Percentiles rank a stretch among this genome's conserved stretches.
These are phyloP conservation scores for Gymnobelideus leadbeateri DNA, from an alignment of 2,113 vertebrate species.

Conservation along the genomic window DNA sequence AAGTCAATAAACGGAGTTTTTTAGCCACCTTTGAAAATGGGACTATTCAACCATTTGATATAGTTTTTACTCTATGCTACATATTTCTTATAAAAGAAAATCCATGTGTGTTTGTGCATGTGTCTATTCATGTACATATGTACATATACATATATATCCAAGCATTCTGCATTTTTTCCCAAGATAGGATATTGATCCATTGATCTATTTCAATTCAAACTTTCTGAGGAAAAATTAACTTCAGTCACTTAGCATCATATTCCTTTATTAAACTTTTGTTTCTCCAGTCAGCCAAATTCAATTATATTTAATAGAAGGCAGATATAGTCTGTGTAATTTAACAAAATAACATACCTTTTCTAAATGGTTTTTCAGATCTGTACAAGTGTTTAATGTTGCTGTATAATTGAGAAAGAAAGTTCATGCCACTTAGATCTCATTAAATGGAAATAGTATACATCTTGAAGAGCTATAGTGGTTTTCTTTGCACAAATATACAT, in stretches of 20 bases:
- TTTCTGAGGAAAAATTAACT: slow-evolving; percentile 22
- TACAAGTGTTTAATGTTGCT: slow-evolving; percentile 74
- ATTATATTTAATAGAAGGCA: slow-evolving; percentile 67
- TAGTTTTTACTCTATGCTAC: background rate
- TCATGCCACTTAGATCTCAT: slow-evolving; percentile 60
- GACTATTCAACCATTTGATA: background rate
- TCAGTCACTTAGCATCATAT: slow-evolving; percentile 35
- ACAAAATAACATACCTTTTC: slow-evolving; percentile 63
- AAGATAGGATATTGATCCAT: slow-evolving; percentile 32
- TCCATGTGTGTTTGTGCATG: background rate
- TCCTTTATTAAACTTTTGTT: slow-evolving; percentile 61
- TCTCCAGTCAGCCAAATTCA: slow-evolving; percentile 68
- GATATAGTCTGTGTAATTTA: slow-evolving; percentile 66
- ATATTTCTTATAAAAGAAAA: slow-evolving; percentile 15
- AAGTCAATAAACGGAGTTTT: background rate
- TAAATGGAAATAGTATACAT: slow-evolving; percentile 59
- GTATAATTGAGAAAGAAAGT: slow-evolving; percentile 77
- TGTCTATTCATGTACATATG: background rate
- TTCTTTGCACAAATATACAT: slow-evolving; percentile 19
- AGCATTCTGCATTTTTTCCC: slow-evolving; percentile 49
- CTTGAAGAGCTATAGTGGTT: slow-evolving; percentile 54
- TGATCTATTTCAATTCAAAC: slow-evolving; percentile 55
- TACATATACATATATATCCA: slow-evolving; percentile 47
- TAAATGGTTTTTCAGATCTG: slow-evolving; percentile 57
- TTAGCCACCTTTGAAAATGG: slow-evolving; percentile 3